phyloP scores from a whole-genome alignment of 2,797 vertebrate genomes.

The Tadarida brasiliensis region DNA sequence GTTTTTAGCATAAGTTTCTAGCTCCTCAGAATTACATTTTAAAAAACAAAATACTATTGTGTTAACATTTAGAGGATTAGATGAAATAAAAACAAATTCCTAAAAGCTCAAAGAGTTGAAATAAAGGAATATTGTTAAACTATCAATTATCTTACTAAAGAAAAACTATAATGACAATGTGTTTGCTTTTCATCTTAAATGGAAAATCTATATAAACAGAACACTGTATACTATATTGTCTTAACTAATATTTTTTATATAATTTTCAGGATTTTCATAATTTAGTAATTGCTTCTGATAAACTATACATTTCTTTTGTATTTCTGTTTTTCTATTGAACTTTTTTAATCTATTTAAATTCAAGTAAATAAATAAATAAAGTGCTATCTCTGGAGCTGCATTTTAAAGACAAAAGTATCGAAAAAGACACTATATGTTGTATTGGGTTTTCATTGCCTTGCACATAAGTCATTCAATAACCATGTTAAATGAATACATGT shows the following conservation, averaged over 20 bases:
- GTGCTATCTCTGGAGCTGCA: not conserved
- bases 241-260: not conserved
- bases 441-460: not conserved
- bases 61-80: constrained; percentile 14
- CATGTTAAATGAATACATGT: not conserved
- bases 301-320: constrained; percentile 23
- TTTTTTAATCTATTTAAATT: not conserved
- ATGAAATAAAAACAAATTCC: constrained; percentile 15
- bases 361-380: not conserved
- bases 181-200: constrained; percentile 49
- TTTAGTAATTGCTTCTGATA: constrained; percentile 41
- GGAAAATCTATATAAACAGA: not conserved
- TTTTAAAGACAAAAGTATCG: constrained; percentile 24
- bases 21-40: not conserved
- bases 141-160: constrained; percentile 3
- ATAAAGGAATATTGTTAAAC: constrained; percentile 30
- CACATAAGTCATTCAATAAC: not conserved
- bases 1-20: constrained; percentile 27
- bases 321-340: constrained; percentile 23
- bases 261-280: constrained; percentile 24
- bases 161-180: not conserved
- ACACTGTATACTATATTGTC: not conserved
- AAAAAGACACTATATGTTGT: not conserved
- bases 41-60: constrained; percentile 22
- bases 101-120: constrained; percentile 28